A percentile compares a stretch with the other conserved stretches of the same genome.
These are phyloP conservation scores for Phoenicopterus ruber DNA, from an alignment of 2,113 vertebrate genomes.

Conservation along the genomic window DNA sequence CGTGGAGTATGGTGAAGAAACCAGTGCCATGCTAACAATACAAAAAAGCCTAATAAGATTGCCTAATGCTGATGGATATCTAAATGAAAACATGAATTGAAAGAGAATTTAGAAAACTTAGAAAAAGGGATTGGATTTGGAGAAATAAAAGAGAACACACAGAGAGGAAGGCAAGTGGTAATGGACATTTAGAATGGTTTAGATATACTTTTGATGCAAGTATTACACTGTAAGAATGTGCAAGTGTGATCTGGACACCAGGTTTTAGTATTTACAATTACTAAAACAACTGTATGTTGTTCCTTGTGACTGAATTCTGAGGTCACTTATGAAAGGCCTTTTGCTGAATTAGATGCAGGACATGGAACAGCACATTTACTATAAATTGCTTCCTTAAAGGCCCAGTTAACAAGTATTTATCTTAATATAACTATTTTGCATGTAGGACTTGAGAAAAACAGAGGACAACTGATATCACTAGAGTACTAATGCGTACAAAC, in stretches of 20 bases:
- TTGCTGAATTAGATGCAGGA: not conserved
- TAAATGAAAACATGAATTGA: conserved; percentile 73
- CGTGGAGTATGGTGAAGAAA: conserved; percentile 74
- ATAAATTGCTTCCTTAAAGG: not conserved
- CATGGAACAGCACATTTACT: not conserved
- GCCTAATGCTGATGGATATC: conserved; percentile 73
- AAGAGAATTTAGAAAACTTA: conserved; percentile 65
- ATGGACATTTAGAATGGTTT: not conserved
- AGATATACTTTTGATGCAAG: not conserved
- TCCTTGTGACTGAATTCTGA: not conserved
- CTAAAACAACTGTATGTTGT: not conserved
- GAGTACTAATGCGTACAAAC: not conserved
- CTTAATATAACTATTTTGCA: not conserved
- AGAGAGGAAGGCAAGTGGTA: not conserved
- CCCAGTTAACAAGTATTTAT: not conserved
- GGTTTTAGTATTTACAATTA: not conserved
- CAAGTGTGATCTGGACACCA: not conserved
- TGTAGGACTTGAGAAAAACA: not conserved
- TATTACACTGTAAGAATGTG: not conserved
- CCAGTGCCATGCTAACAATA: conserved; percentile 66
- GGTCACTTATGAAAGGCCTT: not conserved
- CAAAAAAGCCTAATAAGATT: conserved; percentile 69
- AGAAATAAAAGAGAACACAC: conserved; percentile 71
- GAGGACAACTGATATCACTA: not conserved
- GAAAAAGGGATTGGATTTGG: conserved; percentile 64